Conservation (phyloP, 2,113 vertebrate genomes). For the Microtus oregoni region DNA sequence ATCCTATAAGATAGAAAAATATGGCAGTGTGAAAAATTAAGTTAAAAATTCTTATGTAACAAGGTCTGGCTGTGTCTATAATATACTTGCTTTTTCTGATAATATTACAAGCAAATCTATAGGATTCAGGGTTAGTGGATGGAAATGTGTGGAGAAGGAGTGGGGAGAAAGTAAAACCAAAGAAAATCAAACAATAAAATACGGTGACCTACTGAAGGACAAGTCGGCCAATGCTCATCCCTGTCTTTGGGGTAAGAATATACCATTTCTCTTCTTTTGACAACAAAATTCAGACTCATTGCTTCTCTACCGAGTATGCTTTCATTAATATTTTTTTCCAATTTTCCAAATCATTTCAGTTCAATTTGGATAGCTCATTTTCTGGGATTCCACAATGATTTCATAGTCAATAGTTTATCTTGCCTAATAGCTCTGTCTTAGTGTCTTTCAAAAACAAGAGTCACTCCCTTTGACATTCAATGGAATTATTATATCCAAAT, state of each 20-base stretch:
- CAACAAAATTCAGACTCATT: neutral
- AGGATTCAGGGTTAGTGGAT: neutral
- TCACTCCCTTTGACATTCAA: neutral
- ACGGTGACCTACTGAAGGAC: rapidly evolving
- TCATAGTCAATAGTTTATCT: neutral
- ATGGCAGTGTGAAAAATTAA: neutral
- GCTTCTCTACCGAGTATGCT: neutral
- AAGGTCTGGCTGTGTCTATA: neutral
- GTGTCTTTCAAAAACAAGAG: neutral
- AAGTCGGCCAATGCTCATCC: neutral
- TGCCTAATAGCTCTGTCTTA: neutral
- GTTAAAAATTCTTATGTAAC: neutral
- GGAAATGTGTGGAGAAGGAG: neutral
- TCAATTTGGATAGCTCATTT: neutral
- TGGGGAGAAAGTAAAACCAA: neutral
- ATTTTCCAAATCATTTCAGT: neutral
- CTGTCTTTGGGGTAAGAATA: neutral
- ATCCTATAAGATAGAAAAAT: neutral
- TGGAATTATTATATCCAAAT: neutral
- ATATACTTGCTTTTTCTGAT: neutral
- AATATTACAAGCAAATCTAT: neutral
- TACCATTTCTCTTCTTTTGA: neutral
- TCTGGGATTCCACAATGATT: neutral
- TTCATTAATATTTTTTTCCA: neutral
- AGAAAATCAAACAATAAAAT: neutral